Evolutionary conservation across 2,113 vertebrate genomes (phyloP).

Genomic region (Pipa parva): DNA sequence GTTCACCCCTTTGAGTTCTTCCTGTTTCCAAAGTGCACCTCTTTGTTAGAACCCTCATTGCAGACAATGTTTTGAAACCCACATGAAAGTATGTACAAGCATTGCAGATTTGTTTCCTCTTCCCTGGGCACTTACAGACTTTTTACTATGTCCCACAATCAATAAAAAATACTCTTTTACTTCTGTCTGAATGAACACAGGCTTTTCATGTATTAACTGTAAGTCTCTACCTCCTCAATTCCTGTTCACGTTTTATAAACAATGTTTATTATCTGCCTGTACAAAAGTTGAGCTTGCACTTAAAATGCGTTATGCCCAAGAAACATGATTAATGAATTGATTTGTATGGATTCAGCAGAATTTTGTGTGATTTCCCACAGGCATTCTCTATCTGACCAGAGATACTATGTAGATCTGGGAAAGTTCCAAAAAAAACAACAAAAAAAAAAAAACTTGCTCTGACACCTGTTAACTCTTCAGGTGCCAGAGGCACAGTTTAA

Average conservation of each 20-base stretch:
- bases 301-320: neutral
- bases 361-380: neutral
- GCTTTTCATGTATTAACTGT: too few relatives aligned
- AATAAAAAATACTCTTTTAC: neutral
- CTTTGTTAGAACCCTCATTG: constrained; percentile 37
- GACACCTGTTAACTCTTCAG: neutral
- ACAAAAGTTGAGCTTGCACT: neutral
- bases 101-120: constrained; percentile 31
- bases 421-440: too few relatives aligned
- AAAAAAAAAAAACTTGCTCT: neutral
- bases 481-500: neutral
- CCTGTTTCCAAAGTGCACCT: constrained; percentile 27
- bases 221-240: too few relatives aligned
- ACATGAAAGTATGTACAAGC: constrained; percentile 34
- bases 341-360: neutral
- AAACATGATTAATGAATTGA: neutral
- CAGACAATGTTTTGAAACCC: constrained; percentile 36
- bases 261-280: too few relatives aligned
- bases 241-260: too few relatives aligned
- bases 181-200: neutral
- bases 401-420: neutral
- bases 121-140: constrained; percentile 24
- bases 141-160: constrained; percentile 5
- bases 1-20: constrained; percentile 24
- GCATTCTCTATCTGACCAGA: neutral